Evolutionary conservation across 2,113 vertebrate species (phyloP), one percentile per base, ranked within the genome.

Genomic region (Hemibagrus wyckioides): DNA sequence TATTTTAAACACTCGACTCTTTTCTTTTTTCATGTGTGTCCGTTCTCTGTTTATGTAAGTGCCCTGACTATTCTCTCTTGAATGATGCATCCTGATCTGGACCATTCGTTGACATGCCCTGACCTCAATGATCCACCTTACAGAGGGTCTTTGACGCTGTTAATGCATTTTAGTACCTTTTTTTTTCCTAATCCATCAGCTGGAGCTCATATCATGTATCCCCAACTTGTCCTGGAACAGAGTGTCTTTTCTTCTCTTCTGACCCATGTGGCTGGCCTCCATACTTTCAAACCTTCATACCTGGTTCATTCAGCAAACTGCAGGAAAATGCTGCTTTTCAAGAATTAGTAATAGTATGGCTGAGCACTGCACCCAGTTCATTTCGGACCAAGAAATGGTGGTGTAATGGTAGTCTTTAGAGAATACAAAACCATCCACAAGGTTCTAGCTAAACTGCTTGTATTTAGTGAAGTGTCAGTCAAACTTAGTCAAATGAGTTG

Each of bases 241-340:
- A 56, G 25, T 75, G 81, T 81, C 54, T 71, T 83, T 71, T 81
- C 75, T 84, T 88, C 56, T 77, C 36, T 69, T 44, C 28, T 15
- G 54, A 23, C 52, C 61, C 57, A 86, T n/a, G 59, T 28, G n/a
- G 44, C 63, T 82, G 83, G 54, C 33, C 63, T 39, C 52, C 7
- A 41, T 57, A 75, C 41, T 39, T 81, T 41, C 39, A 36, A 61
- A 48, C 77, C 59, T 85, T 84, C 85, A 84, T 59, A 81, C 89
- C 83, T 59, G 21, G 63, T 63, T 25, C n/a, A 81, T 67, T 87
- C 25, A 30, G 65, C 52, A 50, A 77, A 77, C 41, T 81, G 30
- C 39, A 28, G 76, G 71, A 76, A 76, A 85, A 80, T 11, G 50
- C 15, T 10, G 25, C n/a, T 23, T 56, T 56, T 44, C 48, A 86